Conservation (phyloP, 1,140 invertebrate genomes). For the Cyrtorhinus lividipennis region DNA sequence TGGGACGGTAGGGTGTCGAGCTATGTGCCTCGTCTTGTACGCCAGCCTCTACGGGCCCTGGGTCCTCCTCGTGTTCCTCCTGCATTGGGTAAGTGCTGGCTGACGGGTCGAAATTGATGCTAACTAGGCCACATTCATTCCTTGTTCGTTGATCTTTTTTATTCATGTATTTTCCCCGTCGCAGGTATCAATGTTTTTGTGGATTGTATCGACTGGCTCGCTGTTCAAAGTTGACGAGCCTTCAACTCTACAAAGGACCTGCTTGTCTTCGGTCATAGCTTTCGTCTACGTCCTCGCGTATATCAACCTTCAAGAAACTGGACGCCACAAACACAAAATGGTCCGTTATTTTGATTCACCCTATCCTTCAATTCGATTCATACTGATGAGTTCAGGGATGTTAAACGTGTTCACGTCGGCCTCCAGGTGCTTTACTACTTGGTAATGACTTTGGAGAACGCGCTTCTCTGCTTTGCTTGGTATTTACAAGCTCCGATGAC, state of each 20-base stretch:
- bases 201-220: conserved; percentile 58
- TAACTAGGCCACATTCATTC: background rate
- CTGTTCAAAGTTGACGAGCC: background rate
- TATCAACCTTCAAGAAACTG: conserved; percentile 62
- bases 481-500: conserved; percentile 17
- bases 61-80: conserved; percentile 59
- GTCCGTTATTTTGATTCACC: conserved; percentile 29
- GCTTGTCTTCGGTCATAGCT: conserved; percentile 40
- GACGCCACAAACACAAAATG: conserved; percentile 65
- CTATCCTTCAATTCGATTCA: conserved; percentile 9
- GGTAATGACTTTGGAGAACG: conserved; percentile 83
- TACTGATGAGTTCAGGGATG: too few species aligned
- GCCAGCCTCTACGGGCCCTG: conserved; percentile 69
- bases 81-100: conserved; percentile 43
- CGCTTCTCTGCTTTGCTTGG: conserved; percentile 53
- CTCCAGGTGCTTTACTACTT: conserved; percentile 50
- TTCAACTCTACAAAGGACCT: background rate
- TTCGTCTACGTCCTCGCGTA: conserved; percentile 84
- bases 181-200: conserved; percentile 60
- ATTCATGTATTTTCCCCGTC: background rate
- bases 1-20: conserved; percentile 70
- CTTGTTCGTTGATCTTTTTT: background rate
- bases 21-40: conserved; percentile 68
- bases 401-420: conserved; percentile 10
- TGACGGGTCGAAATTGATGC: background rate